A percentile compares a stretch with the other conserved stretches of the same genome.
Conservation (phyloP, 2,113 vertebrate genomes). For the Mixornis gularis region DNA sequence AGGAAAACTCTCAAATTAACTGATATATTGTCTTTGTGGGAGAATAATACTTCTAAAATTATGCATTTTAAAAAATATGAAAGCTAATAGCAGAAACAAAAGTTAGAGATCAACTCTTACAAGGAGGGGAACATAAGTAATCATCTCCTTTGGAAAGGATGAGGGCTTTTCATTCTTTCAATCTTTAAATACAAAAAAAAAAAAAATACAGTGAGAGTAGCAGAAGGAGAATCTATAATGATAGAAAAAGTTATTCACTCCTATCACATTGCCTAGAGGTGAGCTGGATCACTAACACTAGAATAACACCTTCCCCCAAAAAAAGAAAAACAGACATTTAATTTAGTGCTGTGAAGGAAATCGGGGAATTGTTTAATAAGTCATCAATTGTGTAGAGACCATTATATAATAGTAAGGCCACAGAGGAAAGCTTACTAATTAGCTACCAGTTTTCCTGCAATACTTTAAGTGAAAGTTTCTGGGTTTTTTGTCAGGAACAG, state of each 20-base stretch:
- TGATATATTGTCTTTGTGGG: background rate
- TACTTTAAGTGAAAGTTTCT: background rate
- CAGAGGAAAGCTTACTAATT: background rate
- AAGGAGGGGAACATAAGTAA: background rate
- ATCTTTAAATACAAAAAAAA: background rate
- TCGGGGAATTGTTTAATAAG: background rate
- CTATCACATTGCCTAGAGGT: background rate
- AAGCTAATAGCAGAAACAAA: background rate
- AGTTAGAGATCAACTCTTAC: background rate
- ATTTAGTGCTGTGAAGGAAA: background rate
- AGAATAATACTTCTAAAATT: background rate
- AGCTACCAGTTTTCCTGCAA: background rate
- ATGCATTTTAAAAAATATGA: background rate
- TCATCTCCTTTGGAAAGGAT: background rate
- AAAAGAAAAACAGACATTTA: background rate
- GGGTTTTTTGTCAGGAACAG: constrained; percentile 1
- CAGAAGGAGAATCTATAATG: background rate
- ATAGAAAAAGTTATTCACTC: background rate
- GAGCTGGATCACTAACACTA: background rate
- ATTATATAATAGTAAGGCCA: background rate
- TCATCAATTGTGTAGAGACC: background rate
- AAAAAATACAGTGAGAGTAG: background rate
- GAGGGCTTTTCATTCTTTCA: background rate
- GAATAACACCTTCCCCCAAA: background rate
- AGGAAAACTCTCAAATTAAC: background rate